Evolutionary conservation across 2,797 vertebrate species (phyloP).

Genomic region (Chelon labrosus): DNA sequence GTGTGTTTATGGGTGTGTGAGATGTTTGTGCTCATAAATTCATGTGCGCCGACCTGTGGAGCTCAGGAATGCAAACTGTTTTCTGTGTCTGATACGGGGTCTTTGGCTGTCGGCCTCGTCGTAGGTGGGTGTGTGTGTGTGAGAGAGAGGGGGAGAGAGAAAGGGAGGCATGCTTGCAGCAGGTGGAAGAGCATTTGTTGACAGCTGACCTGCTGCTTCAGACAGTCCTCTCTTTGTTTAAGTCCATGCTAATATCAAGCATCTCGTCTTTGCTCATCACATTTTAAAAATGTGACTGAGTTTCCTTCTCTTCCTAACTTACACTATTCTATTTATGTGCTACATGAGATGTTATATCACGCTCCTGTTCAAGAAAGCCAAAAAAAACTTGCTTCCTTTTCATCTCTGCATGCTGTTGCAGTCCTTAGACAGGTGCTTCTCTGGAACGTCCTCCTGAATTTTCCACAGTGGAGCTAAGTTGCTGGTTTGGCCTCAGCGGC

Average conservation of each 20-base stretch:
- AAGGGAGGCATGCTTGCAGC: slow-evolving; percentile 45
- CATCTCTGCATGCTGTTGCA: slow-evolving; percentile 36
- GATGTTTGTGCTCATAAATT: slow-evolving; percentile 23
- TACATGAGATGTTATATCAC: no score
- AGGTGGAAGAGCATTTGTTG: slow-evolving; percentile 74
- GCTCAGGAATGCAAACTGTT: slow-evolving; percentile 68
- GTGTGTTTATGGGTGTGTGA: slow-evolving; percentile 7
- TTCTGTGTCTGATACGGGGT: slow-evolving; percentile 46
- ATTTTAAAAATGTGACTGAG: not conserved
- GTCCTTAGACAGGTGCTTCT: slow-evolving; percentile 59
- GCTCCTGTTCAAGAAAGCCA: not conserved
- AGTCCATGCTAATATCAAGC: not conserved
- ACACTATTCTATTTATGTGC: no score
- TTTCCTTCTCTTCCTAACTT: slow-evolving; percentile 2
- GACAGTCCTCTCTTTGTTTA: slow-evolving; percentile 34
- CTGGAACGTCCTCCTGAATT: slow-evolving; percentile 44
- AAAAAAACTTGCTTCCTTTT: slow-evolving; percentile 25
- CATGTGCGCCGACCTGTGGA: slow-evolving; percentile 9
- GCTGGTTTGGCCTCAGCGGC: slow-evolving; percentile 45
- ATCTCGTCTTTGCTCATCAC: not conserved
- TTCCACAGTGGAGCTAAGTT: slow-evolving; percentile 48
- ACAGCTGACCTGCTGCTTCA: slow-evolving; percentile 63
- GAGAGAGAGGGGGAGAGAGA: slow-evolving; percentile 1
- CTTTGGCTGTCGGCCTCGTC: slow-evolving; percentile 48
- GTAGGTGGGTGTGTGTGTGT: slow-evolving; percentile 27